Evolutionary conservation across 2,113 vertebrate species (phyloP), one percentile per base, ranked within the genome.

Genomic region (Prionailurus bengalensis): DNA sequence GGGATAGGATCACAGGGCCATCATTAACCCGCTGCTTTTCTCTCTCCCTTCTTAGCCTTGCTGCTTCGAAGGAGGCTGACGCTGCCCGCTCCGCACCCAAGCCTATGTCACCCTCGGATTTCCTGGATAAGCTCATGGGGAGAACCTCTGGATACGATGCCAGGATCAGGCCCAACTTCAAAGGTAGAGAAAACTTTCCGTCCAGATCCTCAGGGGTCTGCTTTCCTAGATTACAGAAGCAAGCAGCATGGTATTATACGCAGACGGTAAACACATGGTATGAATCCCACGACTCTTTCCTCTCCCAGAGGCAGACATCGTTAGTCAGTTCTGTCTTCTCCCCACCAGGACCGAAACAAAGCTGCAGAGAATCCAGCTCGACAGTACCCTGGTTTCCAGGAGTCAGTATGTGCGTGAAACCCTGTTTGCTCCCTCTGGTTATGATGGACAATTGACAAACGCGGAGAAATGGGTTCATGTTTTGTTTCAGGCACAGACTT

Each of bases 51-150:
- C 91, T 55, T 98, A 99, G 99, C 98, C 99, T 99, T 98, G 99
- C 99, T 88, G 99, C 99, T 39, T 99, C 99, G 58, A 99, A 99
- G 99, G 99, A 99, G 98, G 99, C 99, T 48, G 98, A 99, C 89
- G 99, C 99, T n/a, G 99, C 99, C 55, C 99, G 99, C 88, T 99
- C 99, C 92, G 99, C 99, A 14, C 98, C 99, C 95, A 99, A 99
- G 71, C 99, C 99, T 16, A 99, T 99, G 99, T 99, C 99, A 74
- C 99, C 99, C 79, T 99, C 99, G 0, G 99, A 99, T 98, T 99
- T 99, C 99, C 98, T 99, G 99, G 99, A 99, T 98, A 99, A 99
- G 94, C 97, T 99, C 96, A 99, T 99, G 99, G 99, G 99, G 63
- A 99, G 99, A 97, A 99, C 99, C 73, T 99, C 99, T 61, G 99